Conservation (phyloP, 2,888 invertebrate genomes). For the Drosophila vallismaia region DNA sequence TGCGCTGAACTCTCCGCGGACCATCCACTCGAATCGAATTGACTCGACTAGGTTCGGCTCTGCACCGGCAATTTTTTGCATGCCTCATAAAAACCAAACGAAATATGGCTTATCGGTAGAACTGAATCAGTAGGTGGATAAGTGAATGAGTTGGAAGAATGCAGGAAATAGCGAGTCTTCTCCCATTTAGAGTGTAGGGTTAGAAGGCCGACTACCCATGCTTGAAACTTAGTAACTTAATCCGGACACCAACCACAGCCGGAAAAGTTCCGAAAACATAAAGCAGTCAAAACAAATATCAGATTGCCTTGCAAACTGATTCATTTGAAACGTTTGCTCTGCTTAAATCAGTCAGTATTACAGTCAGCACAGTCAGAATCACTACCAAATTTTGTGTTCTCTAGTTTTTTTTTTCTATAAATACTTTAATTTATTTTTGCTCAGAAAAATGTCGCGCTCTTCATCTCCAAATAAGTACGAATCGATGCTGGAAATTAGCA, state of each 20-base stretch:
- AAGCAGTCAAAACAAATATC: too few relatives aligned
- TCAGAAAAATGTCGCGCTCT: constrained; percentile 4
- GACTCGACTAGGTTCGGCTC: constrained; percentile 4
- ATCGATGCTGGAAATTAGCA: constrained; percentile 12
- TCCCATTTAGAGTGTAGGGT: constrained; percentile 36
- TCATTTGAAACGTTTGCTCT: not conserved
- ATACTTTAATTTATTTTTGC: not conserved
- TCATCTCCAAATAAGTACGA: not conserved
- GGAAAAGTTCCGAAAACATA: too few relatives aligned
- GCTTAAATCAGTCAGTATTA: not conserved
- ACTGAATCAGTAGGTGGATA: constrained; percentile 5
- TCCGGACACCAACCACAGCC: not conserved
- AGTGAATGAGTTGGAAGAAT: constrained; percentile 30
- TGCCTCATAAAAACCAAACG: constrained; percentile 72
- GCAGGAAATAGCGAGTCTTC: constrained; percentile 64
- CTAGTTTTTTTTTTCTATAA: not conserved
- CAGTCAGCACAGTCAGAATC: not conserved
- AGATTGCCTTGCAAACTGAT: not conserved
- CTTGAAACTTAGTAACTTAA: constrained; percentile 21
- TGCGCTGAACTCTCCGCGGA: constrained; percentile 62
- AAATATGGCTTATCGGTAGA: constrained; percentile 61
- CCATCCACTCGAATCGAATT: constrained; percentile 41
- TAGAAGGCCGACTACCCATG: constrained; percentile 26
- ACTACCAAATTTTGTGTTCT: not conserved
- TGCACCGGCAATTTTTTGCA: constrained; percentile 68